phyloP scores from a whole-genome alignment of 2,888 invertebrate genomes.

The Sialis fuliginosa region DNA sequence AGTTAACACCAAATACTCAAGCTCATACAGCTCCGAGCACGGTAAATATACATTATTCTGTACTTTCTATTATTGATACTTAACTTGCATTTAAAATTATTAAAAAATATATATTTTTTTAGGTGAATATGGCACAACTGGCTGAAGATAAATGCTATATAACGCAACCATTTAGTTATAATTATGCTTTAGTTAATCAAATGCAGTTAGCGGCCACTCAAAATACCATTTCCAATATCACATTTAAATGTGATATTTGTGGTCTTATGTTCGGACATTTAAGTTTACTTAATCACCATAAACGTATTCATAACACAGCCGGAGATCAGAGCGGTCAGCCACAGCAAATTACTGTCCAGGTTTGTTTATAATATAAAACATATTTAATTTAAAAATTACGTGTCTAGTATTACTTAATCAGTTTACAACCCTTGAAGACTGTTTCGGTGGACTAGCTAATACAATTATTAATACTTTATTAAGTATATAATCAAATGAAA shows the following conservation, averaged over 20 bases:
- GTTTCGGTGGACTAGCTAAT: too few species aligned
- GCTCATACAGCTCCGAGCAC: constrained; percentile 13
- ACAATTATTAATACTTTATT: too few species aligned
- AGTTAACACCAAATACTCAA: constrained; percentile 31
- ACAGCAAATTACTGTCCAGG: constrained; percentile 22
- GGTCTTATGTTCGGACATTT: constrained; percentile 73
- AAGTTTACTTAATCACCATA: constrained; percentile 68
- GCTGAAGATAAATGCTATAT: constrained; percentile 57
- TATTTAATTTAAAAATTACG: too few species aligned
- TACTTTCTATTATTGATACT: constrained; percentile 25
- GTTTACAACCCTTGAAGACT: too few species aligned
- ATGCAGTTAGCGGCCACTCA: constrained; percentile 56
- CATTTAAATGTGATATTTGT: constrained; percentile 77
- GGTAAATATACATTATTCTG: constrained; percentile 12
- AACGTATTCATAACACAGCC: constrained; percentile 56
- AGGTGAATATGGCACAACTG: constrained; percentile 43
- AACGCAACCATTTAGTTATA: constrained; percentile 58
- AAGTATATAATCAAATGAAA: too few species aligned
- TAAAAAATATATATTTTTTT: constrained; percentile 19
- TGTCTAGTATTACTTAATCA: too few species aligned
- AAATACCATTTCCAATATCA: constrained; percentile 62
- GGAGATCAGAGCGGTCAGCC: constrained; percentile 19
- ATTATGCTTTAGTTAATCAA: constrained; percentile 60
- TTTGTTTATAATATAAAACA: constrained; percentile 4
- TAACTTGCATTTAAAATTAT: too few species aligned